These are phyloP conservation scores for Phytoseiulus persimilis DNA, from an alignment of 2,888 invertebrate species.

Conservation along the genomic window DNA sequence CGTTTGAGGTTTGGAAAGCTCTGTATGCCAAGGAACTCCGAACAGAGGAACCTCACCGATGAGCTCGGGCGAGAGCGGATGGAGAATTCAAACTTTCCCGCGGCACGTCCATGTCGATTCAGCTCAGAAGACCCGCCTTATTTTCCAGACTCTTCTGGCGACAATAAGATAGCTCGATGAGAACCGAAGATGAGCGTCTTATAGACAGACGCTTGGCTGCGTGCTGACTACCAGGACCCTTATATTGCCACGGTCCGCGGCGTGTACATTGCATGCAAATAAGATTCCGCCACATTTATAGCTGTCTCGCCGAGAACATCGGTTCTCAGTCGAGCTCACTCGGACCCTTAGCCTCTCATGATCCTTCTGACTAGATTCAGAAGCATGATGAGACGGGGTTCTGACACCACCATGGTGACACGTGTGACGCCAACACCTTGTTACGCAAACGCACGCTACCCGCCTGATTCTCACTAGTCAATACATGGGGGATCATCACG, in stretches of 20 bases:
- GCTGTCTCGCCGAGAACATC: not conserved
- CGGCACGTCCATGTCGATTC: too few species aligned
- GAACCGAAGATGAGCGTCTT: too few species aligned
- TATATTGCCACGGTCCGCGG: not conserved
- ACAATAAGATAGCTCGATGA: too few species aligned
- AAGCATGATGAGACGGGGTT: constrained; percentile 35
- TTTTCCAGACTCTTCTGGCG: too few species aligned
- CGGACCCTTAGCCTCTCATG: not conserved
- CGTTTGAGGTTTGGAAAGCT: too few species aligned
- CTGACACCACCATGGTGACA: constrained; percentile 20
- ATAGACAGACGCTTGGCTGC: too few species aligned
- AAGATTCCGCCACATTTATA: not conserved
- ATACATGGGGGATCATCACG: constrained; percentile 15
- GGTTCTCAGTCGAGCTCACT: not conserved
- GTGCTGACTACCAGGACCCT: too few species aligned
- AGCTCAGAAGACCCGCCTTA: too few species aligned
- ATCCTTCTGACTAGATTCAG: constrained; percentile 38
- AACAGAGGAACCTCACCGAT: too few species aligned
- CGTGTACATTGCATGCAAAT: not conserved
- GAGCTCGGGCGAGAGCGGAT: too few species aligned
- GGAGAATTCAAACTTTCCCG: too few species aligned
- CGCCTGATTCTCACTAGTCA: constrained; percentile 36
- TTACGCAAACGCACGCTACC: constrained; percentile 38
- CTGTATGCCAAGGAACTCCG: too few species aligned
- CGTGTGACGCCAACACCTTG: constrained; percentile 37